phyloP scores from a whole-genome alignment of 2,113 vertebrate genomes.

The Grus americana region DNA sequence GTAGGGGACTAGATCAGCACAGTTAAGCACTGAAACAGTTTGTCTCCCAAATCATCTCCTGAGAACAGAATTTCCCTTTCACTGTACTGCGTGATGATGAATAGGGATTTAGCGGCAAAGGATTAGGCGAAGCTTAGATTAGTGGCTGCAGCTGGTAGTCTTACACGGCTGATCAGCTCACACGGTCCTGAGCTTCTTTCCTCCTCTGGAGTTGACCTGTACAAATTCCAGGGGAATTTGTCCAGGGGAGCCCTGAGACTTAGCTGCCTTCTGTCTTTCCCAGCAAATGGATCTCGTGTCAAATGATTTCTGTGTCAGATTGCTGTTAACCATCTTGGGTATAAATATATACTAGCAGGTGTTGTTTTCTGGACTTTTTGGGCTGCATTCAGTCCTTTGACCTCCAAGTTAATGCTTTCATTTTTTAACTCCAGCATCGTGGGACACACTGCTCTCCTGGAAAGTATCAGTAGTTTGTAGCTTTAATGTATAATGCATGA shows the following conservation, averaged over 20 bases:
- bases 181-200: neutral
- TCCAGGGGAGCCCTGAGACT: neutral
- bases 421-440: neutral
- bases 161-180: neutral
- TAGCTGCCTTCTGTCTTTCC: neutral
- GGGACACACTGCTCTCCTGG: neutral
- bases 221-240: neutral
- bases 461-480: neutral
- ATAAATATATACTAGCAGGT: neutral
- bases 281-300: neutral
- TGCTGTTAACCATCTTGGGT: neutral
- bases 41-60: constrained; percentile 19
- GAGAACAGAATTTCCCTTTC: constrained; percentile 13
- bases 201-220: neutral
- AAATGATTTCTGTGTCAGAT: neutral
- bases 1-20: constrained; percentile 14
- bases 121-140: neutral
- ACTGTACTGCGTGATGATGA: neutral
- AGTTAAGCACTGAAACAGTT: neutral
- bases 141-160: neutral
- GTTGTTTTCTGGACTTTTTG: neutral
- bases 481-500: constrained; percentile 7
- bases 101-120: neutral
- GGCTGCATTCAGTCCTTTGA: neutral
- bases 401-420: neutral